Conservation (phyloP, 2,888 invertebrate species). For the Melanargia galathea region DNA sequence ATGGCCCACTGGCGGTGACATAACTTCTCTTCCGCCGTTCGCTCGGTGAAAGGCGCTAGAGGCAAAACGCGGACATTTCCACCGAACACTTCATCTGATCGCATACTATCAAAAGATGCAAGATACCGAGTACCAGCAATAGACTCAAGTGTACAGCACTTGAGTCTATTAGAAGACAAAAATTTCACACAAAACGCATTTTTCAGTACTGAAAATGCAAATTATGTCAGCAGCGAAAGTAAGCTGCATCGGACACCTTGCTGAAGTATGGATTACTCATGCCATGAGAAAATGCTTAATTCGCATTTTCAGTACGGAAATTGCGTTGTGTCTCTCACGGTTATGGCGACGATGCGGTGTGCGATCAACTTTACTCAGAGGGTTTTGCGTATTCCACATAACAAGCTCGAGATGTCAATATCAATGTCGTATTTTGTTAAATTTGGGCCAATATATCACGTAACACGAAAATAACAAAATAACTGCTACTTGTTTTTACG, state of each 20-base stretch:
- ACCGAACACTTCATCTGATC: slow-evolving; percentile 8
- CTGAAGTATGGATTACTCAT: not conserved
- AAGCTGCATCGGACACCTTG: not conserved
- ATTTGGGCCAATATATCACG: slow-evolving; percentile 24
- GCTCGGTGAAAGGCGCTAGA: slow-evolving; percentile 52
- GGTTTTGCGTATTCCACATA: slow-evolving; percentile 34
- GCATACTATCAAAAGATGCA: not conserved
- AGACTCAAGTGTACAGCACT: not conserved
- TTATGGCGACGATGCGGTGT: not conserved
- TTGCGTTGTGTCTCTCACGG: not conserved
- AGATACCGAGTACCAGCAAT: not conserved
- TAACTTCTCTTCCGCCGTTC: slow-evolving; percentile 76
- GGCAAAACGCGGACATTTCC: slow-evolving; percentile 20
- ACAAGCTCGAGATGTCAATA: slow-evolving; percentile 40
- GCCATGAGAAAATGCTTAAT: too few species aligned
- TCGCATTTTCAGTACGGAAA: not conserved
- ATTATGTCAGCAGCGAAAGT: not conserved
- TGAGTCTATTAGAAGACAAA: too few species aligned
- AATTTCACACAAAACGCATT: too few species aligned
- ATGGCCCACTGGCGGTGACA: slow-evolving; percentile 76
- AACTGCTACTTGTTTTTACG: slow-evolving; percentile 14
- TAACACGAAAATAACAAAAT: slow-evolving; percentile 10
- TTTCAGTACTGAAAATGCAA: not conserved
- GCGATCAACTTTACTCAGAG: slow-evolving; percentile 14
- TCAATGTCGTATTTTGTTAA: slow-evolving; percentile 39